Conservation (phyloP, 2,888 invertebrate genomes). For the Agrochola macilenta region DNA sequence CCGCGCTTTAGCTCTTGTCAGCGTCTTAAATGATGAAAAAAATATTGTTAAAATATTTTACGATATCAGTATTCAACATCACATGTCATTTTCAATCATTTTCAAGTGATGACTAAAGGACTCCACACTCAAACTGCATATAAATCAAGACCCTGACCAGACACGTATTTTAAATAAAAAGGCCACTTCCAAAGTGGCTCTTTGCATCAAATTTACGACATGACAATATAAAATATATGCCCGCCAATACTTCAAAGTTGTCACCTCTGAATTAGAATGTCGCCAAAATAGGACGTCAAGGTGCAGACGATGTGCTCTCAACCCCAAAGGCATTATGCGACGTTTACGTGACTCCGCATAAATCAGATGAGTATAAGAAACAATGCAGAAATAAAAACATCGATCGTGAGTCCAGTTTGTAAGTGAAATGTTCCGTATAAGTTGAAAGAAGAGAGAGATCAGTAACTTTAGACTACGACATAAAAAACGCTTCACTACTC, state of each 20-base stretch:
- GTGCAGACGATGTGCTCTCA: constrained; percentile 59
- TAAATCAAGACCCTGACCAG: constrained; percentile 27
- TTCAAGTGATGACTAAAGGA: constrained; percentile 22
- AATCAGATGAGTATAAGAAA: constrained; percentile 71
- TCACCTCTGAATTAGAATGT: constrained; percentile 60
- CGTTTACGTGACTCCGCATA: constrained; percentile 81
- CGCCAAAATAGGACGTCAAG: constrained; percentile 53
- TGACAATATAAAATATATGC: constrained; percentile 38
- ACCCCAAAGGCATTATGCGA: constrained; percentile 72
- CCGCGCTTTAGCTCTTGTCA: too few relatives aligned
- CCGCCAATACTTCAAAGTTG: constrained; percentile 57
- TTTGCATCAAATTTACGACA: constrained; percentile 43
- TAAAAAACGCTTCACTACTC: too few relatives aligned
- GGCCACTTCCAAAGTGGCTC: constrained; percentile 27
- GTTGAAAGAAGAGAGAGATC: not conserved
- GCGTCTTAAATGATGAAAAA: not conserved
- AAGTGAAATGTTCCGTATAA: constrained; percentile 60
- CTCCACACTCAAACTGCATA: constrained; percentile 32
- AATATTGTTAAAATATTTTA: not conserved
- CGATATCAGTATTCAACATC: not conserved
- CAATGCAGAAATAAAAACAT: constrained; percentile 66
- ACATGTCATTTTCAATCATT: not conserved
- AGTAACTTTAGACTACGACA: too few relatives aligned
- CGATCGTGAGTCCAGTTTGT: constrained; percentile 33
- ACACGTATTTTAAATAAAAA: constrained; percentile 42